Conservation (phyloP, 2,113 vertebrate species). For the Pristiophorus japonicus region DNA sequence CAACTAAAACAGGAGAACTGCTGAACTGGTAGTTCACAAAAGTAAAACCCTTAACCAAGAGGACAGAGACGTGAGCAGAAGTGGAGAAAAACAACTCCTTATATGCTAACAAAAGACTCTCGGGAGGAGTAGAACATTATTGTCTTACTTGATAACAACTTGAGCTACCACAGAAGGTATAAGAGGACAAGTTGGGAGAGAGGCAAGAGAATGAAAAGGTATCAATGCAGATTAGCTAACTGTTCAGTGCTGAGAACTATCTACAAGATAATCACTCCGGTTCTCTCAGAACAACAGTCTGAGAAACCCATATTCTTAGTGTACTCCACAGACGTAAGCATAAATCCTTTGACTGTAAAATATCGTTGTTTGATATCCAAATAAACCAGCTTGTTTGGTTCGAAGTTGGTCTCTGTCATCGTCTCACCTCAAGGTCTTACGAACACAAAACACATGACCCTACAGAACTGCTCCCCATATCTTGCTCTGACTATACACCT, state of each 20-base stretch:
- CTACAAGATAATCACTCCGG: not conserved
- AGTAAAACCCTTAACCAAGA: not conserved
- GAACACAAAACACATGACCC: not conserved
- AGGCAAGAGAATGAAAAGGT: not conserved
- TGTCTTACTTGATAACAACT: not conserved
- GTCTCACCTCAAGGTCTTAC: not conserved
- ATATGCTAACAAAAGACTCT: not conserved
- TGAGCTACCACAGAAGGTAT: not conserved
- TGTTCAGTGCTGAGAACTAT: not conserved
- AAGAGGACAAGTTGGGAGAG: not conserved
- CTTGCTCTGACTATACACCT: not conserved
- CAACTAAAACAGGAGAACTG: not conserved
- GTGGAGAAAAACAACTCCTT: constrained; percentile 13
- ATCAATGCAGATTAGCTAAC: not conserved
- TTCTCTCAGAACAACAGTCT: not conserved
- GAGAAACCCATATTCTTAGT: not conserved
- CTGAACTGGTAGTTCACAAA: not conserved
- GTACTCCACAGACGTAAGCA: not conserved
- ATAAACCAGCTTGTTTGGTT: not conserved
- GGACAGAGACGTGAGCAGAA: not conserved
- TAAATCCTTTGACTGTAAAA: not conserved
- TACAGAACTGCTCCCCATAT: not conserved
- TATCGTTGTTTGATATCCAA: not conserved
- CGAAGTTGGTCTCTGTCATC: not conserved
- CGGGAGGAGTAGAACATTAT: not conserved